Conservation (phyloP, 23 tunicate species). For the Halocynthia roretzi region DNA sequence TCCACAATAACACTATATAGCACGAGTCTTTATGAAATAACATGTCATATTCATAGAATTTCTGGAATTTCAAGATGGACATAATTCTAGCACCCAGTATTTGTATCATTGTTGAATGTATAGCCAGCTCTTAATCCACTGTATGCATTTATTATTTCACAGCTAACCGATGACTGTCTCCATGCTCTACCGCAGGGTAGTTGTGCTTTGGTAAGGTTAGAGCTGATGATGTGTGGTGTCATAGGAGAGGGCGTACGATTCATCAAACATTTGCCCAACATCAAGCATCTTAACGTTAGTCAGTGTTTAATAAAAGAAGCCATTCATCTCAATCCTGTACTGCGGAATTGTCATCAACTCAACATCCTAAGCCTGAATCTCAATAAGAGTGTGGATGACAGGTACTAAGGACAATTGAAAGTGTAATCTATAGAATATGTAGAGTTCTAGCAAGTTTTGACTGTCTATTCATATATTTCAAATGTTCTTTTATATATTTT, state of each 20-base stretch:
- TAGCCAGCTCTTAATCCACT: no score
- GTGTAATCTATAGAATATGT: not conserved
- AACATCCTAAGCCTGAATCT: conserved; percentile 2
- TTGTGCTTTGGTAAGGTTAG: not conserved
- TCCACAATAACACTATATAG: no score
- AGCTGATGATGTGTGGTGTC: conserved; percentile 9
- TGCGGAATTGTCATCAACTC: conserved; percentile 3
- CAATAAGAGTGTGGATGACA: conserved; percentile 11
- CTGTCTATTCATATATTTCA: not conserved
- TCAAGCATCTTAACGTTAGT: conserved; percentile 8
- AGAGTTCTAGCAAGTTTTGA: not conserved
- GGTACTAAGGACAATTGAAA: not conserved
- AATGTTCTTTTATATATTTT: not conserved
- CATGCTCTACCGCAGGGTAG: conserved; percentile 11
- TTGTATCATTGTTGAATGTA: no score
- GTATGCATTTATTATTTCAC: no score
- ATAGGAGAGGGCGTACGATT: not conserved
- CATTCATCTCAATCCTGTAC: not conserved
- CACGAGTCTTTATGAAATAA: no score
- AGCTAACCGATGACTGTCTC: conserved; percentile 12
- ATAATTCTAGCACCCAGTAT: no score
- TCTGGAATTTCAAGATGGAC: no score
- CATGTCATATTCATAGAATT: no score
- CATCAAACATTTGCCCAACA: not conserved
- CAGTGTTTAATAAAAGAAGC: not conserved